phyloP scores from a whole-genome alignment of 1,140 invertebrate genomes.

The Trichonephila clavipes region DNA sequence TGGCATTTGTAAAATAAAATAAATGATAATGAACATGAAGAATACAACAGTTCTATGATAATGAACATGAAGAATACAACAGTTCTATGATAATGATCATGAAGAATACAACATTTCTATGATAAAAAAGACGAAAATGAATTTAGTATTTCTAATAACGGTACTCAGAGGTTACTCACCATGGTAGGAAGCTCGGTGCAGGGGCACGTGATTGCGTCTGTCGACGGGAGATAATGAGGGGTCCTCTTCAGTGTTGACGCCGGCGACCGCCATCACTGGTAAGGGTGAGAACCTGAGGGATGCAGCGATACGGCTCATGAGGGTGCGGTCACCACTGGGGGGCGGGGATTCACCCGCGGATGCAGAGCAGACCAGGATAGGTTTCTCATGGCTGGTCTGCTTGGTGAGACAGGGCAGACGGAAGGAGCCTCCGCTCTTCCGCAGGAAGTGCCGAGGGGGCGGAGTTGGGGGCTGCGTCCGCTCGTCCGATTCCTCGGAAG shows the following conservation, averaged over 20 bases:
- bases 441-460: constrained; percentile 19
- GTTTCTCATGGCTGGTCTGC: constrained; percentile 82
- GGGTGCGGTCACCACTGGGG: background rate
- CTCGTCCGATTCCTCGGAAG: constrained; percentile 71
- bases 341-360: background rate
- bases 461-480: constrained; percentile 65
- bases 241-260: constrained; percentile 78
- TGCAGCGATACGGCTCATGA: constrained; percentile 80
- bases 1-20: too few species aligned
- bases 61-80: too few species aligned
- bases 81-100: too few species aligned
- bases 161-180: constrained; percentile 52
- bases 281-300: constrained; percentile 88
- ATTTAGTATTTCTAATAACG: background rate
- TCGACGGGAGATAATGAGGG: background rate
- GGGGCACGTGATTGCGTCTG: constrained; percentile 19
- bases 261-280: constrained; percentile 89
- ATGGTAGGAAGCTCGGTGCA: constrained; percentile 77
- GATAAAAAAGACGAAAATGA: too few species aligned
- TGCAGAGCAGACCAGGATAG: constrained; percentile 75
- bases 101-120: too few species aligned
- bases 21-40: too few species aligned
- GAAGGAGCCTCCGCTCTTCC: constrained; percentile 51
- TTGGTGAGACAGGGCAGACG: constrained; percentile 81
- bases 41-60: too few species aligned